Percentiles rank a stretch among this genome's conserved stretches.
Evolutionary conservation across 1,140 invertebrate species (phyloP).

Genomic region (Homalodisca vitripennis): DNA sequence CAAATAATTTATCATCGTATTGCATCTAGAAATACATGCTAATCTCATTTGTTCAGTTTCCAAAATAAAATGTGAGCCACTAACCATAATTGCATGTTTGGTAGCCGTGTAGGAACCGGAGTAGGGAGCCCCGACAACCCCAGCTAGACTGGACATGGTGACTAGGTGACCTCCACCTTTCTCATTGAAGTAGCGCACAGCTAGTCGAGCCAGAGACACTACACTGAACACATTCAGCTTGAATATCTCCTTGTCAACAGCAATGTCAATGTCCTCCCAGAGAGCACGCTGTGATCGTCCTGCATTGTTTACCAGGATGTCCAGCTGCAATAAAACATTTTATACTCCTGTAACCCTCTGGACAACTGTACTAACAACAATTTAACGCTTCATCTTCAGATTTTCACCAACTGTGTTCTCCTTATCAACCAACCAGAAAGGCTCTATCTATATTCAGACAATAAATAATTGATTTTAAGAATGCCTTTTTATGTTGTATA

Average conservation of each 20-base stretch:
- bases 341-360: background rate
- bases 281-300: constrained; percentile 74
- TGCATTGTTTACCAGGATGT: constrained; percentile 81
- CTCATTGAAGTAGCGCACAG: constrained; percentile 63
- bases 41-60: no score
- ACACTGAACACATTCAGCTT: constrained; percentile 79
- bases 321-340: constrained; percentile 54
- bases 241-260: constrained; percentile 76
- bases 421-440: background rate
- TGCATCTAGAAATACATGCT: no score
- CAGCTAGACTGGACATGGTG: constrained; percentile 71
- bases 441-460: background rate
- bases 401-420: background rate
- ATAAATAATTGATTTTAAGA: background rate
- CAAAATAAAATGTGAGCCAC: no score
- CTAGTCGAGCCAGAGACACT: constrained; percentile 67
- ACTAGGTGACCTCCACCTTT: constrained; percentile 65
- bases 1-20: no score
- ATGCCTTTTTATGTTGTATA: background rate
- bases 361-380: background rate
- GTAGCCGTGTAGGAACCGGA: constrained; percentile 76
- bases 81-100: constrained; percentile 82
- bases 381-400: background rate
- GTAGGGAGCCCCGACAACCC: constrained; percentile 65
- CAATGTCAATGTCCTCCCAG: constrained; percentile 73